These are phyloP conservation scores for Turritopsis rubra DNA, from an alignment of 30 jellyfish, hydroid and myxozoan genomes.

Conservation along the genomic window DNA sequence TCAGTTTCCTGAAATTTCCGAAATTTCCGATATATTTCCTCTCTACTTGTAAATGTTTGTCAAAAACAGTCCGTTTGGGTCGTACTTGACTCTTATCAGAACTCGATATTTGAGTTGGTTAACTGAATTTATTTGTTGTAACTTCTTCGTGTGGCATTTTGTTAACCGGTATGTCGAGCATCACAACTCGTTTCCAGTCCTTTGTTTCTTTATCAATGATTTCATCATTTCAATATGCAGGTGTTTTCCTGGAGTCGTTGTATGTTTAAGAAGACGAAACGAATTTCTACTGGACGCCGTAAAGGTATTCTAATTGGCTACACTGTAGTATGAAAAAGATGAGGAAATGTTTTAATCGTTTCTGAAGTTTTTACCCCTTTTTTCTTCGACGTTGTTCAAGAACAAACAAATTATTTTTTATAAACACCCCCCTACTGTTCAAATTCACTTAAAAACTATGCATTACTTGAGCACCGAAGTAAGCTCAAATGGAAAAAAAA, in stretches of 20 bases:
- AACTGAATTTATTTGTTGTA: too few relatives aligned
- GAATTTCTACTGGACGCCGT: neutral
- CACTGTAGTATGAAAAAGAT: neutral
- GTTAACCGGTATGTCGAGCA: too few relatives aligned
- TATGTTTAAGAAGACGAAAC: neutral
- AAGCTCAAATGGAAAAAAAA: too few relatives aligned
- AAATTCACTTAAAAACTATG: too few relatives aligned
- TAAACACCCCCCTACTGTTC: too few relatives aligned
- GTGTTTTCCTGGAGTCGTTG: conserved; percentile 19
- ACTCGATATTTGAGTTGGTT: too few relatives aligned
- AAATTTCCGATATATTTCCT: neutral
- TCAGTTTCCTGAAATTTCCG: too few relatives aligned
- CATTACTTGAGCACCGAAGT: too few relatives aligned
- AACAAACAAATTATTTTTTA: too few relatives aligned
- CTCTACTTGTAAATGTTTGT: neutral
- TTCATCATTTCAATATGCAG: neutral
- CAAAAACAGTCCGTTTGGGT: neutral
- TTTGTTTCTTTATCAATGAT: neutral
- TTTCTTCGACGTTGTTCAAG: too few relatives aligned
- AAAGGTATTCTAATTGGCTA: neutral
- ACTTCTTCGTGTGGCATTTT: too few relatives aligned
- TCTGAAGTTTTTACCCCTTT: neutral
- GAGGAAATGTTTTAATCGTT: neutral
- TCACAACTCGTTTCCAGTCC: neutral
- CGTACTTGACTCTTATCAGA: neutral